Conservation (phyloP, 2,797 vertebrate species). For the Esox masquinongy region DNA sequence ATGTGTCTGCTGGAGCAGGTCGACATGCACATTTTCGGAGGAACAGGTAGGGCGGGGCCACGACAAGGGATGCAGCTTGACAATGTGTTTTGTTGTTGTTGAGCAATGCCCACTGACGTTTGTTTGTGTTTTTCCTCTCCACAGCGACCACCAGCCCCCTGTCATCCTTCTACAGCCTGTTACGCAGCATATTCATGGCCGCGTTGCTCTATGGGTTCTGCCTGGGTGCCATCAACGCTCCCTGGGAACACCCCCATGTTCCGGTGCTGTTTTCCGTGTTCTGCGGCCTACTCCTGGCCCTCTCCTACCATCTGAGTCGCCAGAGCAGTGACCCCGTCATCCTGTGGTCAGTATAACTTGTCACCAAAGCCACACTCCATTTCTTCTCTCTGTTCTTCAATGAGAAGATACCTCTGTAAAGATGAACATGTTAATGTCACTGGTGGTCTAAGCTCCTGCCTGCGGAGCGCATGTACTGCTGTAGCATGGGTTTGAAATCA, state of each 20-base stretch:
- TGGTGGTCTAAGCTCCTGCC: no score
- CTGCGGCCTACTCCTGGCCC: constrained; percentile 85
- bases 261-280: constrained; percentile 91
- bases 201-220: constrained; percentile 89
- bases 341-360: constrained; percentile 79
- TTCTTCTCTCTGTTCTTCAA: no score
- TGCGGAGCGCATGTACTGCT: no score
- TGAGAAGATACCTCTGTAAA: no score
- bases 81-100: background rate
- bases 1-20: constrained; percentile 94
- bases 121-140: constrained; percentile 20
- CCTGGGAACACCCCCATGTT: constrained; percentile 89
- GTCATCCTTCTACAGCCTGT: constrained; percentile 86
- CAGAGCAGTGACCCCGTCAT: constrained; percentile 90
- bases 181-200: constrained; percentile 83
- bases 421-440: no score
- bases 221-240: constrained; percentile 84
- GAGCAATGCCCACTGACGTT: background rate
- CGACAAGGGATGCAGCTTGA: background rate
- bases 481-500: no score
- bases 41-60: constrained; percentile 78
- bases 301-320: constrained; percentile 90
- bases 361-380: no score
- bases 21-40: constrained; percentile 90
- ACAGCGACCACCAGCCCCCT: constrained; percentile 89